Percentiles rank a stretch among this genome's conserved stretches.
Conservation (phyloP, 37 sponge, comb jelly and placozoan genomes). For the Crambe crambe region DNA sequence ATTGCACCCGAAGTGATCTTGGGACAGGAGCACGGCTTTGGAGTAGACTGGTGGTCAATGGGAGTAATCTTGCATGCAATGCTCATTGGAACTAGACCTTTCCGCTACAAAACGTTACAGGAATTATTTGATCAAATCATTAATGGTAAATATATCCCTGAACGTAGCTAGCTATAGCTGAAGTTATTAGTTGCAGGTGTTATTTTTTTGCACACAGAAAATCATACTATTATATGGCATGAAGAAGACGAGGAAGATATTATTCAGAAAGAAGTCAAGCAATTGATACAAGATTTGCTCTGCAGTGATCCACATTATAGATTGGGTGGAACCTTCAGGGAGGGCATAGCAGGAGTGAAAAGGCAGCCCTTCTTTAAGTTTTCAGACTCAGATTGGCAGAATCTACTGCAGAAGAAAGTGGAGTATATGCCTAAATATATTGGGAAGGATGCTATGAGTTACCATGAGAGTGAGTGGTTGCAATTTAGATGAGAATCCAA, state of each 20-base stretch:
- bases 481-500: too few species aligned
- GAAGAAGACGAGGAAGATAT: slow-evolving; percentile 80
- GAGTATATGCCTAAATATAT: slow-evolving; percentile 90
- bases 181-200: too few species aligned
- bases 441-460: slow-evolving; percentile 95
- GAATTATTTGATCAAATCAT: slow-evolving; percentile 95
- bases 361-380: slow-evolving; percentile 83
- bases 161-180: too few species aligned
- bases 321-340: slow-evolving; percentile 71
- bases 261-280: slow-evolving; percentile 63
- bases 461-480: slow-evolving; percentile 95
- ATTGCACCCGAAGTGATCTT: slow-evolving; percentile 98
- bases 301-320: slow-evolving; percentile 63
- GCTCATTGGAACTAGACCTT: slow-evolving; percentile 85
- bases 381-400: slow-evolving; percentile 82
- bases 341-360: slow-evolving; percentile 82
- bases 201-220: slow-evolving; percentile 75
- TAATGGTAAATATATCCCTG: slow-evolving; percentile 56
- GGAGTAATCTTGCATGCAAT: slow-evolving; percentile 98
- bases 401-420: slow-evolving; percentile 86
- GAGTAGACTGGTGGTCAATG: slow-evolving; percentile 98
- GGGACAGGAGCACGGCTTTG: slow-evolving; percentile 78
- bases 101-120: slow-evolving; percentile 87
- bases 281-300: slow-evolving; percentile 78
- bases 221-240: slow-evolving; percentile 81